Percentiles rank a stretch among this genome's conserved stretches.
Evolutionary conservation across 2,888 invertebrate genomes (phyloP).

Genomic region (Antheraea assamensis): DNA sequence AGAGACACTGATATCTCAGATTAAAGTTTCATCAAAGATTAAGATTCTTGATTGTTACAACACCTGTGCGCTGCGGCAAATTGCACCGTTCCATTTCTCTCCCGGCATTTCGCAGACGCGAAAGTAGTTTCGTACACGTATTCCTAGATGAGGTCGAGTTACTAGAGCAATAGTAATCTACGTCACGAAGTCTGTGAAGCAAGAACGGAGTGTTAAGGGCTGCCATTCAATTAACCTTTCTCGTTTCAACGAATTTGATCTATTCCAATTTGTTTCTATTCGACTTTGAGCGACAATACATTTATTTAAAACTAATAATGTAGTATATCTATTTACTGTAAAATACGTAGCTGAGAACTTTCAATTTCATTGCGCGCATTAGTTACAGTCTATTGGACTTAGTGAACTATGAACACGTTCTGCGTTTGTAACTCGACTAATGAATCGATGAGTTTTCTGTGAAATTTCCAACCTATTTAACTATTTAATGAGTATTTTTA

Average conservation of each 20-base stretch:
- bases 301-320: neutral
- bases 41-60: neutral
- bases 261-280: constrained; percentile 60
- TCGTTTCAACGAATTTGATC: constrained; percentile 52
- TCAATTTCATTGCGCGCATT: constrained; percentile 34
- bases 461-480: constrained; percentile 37
- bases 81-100: constrained; percentile 12
- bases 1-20: neutral
- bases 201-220: constrained; percentile 37
- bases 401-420: constrained; percentile 35
- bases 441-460: constrained; percentile 34
- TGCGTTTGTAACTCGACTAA: constrained; percentile 38
- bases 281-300: constrained; percentile 28
- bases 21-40: constrained; percentile 4
- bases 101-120: constrained; percentile 8
- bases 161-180: constrained; percentile 36
- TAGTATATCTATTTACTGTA: neutral
- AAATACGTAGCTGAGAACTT: constrained; percentile 16
- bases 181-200: constrained; percentile 35
- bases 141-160: constrained; percentile 16
- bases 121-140: constrained; percentile 13
- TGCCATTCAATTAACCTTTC: constrained; percentile 68
- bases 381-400: constrained; percentile 30
- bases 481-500: constrained; percentile 24
- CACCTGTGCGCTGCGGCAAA: constrained; percentile 12